These are phyloP conservation scores for Periophthalmus magnuspinnatus DNA, from an alignment of 2,797 vertebrate species.

Conservation along the genomic window DNA sequence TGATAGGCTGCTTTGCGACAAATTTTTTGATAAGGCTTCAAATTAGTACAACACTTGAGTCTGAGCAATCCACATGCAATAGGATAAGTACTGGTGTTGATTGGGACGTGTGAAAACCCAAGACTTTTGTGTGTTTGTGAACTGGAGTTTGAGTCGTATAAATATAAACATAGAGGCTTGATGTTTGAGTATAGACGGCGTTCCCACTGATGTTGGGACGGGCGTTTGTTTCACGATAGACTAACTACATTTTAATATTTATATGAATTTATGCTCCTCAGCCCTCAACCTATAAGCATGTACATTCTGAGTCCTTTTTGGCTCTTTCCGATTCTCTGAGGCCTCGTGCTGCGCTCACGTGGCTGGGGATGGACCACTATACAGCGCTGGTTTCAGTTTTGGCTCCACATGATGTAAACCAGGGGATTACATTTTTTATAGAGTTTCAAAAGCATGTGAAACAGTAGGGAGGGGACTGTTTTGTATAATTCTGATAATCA, in stretches of 20 bases:
- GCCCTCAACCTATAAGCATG: not conserved
- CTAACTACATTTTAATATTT: not conserved
- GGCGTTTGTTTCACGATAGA: not conserved
- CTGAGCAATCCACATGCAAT: not conserved
- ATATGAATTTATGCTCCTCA: not conserved
- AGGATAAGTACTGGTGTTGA: not conserved
- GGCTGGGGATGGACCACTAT: not conserved
- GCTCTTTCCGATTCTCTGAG: not conserved
- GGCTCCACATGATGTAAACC: not conserved
- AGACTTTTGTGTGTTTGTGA: not conserved
- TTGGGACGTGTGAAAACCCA: not conserved
- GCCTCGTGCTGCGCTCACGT: not conserved
- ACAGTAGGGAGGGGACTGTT: no score
- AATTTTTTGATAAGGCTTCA: conserved; percentile 37
- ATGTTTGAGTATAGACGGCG: not conserved
- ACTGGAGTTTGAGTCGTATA: not conserved
- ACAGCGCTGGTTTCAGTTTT: not conserved
- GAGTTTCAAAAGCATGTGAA: not conserved
- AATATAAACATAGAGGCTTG: not conserved
- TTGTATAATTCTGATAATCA: no score
- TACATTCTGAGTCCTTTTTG: not conserved
- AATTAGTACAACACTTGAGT: not conserved
- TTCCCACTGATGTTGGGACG: not conserved
- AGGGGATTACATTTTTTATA: not conserved
- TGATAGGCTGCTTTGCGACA: conserved; percentile 35